Evolutionary conservation across 2,888 invertebrate genomes (phyloP).

Genomic region (Drosophila subsilvestris): DNA sequence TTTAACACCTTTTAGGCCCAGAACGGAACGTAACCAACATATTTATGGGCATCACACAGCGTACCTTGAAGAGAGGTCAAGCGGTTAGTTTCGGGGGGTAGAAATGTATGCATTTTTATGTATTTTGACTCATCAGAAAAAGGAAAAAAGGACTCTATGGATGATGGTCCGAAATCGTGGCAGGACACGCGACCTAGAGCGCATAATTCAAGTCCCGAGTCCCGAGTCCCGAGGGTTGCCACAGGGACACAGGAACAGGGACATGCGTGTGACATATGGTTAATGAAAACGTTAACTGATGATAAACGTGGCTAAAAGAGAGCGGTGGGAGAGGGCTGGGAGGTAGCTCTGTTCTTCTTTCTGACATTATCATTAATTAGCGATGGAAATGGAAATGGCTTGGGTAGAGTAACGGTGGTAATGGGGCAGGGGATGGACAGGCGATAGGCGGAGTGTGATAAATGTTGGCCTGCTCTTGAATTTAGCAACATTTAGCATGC

Average conservation of each 20-base stretch:
- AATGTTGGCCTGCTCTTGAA: conserved; percentile 42
- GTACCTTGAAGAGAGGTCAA: conserved; percentile 8
- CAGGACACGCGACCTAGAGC: conserved; percentile 72
- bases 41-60: conserved; percentile 40
- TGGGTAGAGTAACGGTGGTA: not conserved
- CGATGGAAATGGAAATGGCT: conserved; percentile 9
- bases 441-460: conserved; percentile 46
- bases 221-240: conserved; percentile 56
- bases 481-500: conserved; percentile 70
- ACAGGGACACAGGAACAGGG: conserved; percentile 34
- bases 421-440: conserved; percentile 15
- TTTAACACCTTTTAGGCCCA: conserved; percentile 71
- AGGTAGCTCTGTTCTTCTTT: conserved; percentile 17
- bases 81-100: not conserved
- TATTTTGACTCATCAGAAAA: conserved; percentile 71
- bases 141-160: not conserved
- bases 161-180: conserved; percentile 45
- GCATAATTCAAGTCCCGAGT: conserved; percentile 77
- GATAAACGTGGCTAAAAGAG: conserved; percentile 38
- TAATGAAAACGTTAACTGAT: conserved; percentile 79
- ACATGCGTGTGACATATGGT: conserved; percentile 80
- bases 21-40: conserved; percentile 51
- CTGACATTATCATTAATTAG: conserved; percentile 54
- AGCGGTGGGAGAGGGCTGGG: not conserved
- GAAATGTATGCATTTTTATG: conserved; percentile 60